Conservation (phyloP, 1,140 invertebrate species). For the Drosophila virilis region DNA sequence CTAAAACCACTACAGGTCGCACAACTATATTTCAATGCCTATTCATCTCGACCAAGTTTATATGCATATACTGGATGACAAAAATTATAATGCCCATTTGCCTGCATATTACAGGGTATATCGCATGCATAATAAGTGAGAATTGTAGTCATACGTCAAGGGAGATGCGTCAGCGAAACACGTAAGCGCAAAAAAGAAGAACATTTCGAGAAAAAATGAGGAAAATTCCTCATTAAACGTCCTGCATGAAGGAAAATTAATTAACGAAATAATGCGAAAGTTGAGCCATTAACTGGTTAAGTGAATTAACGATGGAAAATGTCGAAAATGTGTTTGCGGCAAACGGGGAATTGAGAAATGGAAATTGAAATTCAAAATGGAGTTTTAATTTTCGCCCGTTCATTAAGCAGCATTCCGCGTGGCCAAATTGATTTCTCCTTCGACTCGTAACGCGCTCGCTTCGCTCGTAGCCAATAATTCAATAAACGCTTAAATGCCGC, state of each 20-base stretch:
- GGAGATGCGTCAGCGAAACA: conserved; percentile 21
- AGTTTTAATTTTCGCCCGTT: not conserved
- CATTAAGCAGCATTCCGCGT: conserved; percentile 8
- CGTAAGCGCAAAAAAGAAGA: not conserved
- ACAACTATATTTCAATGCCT: too few species aligned
- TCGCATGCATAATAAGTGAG: conserved; percentile 9
- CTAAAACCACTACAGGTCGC: too few species aligned
- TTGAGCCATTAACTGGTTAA: conserved; percentile 36
- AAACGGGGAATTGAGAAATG: conserved; percentile 5
- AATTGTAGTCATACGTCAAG: conserved; percentile 6
- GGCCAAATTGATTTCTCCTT: conserved; percentile 41
- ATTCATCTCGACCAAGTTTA: too few species aligned
- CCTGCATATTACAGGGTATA: not conserved
- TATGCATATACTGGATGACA: too few species aligned
- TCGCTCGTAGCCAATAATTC: conserved; percentile 21
- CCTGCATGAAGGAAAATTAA: conserved; percentile 41
- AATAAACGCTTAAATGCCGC: conserved; percentile 45
- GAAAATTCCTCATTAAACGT: conserved; percentile 28
- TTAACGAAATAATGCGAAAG: conserved; percentile 46
- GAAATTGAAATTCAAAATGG: conserved; percentile 21
- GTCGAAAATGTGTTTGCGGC: conserved; percentile 4
- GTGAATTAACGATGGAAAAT: conserved; percentile 22
- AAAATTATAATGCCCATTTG: not conserved
- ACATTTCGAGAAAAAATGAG: conserved; percentile 1
- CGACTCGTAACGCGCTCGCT: conserved; percentile 5